phyloP scores from a whole-genome alignment of 2,113 vertebrate genomes.

The Dissostichus mawsoni region DNA sequence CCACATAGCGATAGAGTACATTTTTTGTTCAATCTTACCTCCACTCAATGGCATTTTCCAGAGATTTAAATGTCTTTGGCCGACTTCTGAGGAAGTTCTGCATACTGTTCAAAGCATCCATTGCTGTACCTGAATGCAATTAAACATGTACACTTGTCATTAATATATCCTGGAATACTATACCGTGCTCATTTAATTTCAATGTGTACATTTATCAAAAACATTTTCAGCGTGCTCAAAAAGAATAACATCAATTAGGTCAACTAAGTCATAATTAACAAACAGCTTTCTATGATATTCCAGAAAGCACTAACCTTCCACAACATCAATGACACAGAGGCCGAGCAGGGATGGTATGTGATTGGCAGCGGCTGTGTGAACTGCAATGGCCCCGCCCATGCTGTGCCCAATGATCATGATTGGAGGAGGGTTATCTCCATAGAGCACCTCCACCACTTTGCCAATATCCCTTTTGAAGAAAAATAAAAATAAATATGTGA shows the following conservation, averaged over 20 bases:
- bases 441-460: constrained; percentile 93
- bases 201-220: background rate
- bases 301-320: constrained; percentile 88
- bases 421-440: constrained; percentile 93
- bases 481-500: background rate
- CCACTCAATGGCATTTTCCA: constrained; percentile 99
- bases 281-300: background rate
- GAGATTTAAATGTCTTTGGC: constrained; percentile 96
- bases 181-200: background rate
- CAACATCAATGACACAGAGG: constrained; percentile 97
- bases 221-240: background rate
- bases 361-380: constrained; percentile 92
- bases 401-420: constrained; percentile 98
- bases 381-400: constrained; percentile 98
- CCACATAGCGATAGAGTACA: background rate
- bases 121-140: constrained; percentile 90
- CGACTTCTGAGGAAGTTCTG: constrained; percentile 98
- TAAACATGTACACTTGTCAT: background rate
- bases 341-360: constrained; percentile 92
- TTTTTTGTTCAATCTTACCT: constrained; percentile 82
- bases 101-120: constrained; percentile 99
- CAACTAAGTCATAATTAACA: background rate
- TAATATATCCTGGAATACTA: background rate
- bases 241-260: background rate
- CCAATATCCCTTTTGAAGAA: constrained; percentile 89